Conservation (phyloP, 1,140 invertebrate species). For the Streblospio benedicti region DNA sequence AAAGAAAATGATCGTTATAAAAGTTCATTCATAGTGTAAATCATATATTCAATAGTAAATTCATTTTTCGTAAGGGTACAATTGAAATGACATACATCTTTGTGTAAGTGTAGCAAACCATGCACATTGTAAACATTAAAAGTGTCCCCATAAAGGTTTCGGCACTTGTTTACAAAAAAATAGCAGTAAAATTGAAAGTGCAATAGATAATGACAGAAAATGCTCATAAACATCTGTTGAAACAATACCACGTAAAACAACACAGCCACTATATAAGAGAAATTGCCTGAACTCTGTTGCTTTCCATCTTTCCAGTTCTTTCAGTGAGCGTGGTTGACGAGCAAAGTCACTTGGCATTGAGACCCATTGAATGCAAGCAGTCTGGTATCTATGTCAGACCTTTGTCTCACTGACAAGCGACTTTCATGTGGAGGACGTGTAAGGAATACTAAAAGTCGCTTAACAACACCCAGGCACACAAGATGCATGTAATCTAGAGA, state of each 20-base stretch:
- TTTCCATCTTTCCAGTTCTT: slow-evolving; percentile 29
- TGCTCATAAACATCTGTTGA: background rate
- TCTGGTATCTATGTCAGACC: too few species aligned
- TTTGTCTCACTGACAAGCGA: too few species aligned
- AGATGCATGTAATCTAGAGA: too few species aligned
- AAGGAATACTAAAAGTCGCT: too few species aligned
- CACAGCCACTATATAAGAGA: background rate
- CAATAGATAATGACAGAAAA: background rate
- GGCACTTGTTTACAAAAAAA: background rate
- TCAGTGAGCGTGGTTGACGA: slow-evolving; percentile 25
- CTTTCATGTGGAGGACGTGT: too few species aligned
- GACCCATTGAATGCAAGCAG: too few species aligned
- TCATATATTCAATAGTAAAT: too few species aligned
- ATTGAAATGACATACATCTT: too few species aligned
- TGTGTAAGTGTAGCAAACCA: background rate
- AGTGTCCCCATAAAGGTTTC: background rate
- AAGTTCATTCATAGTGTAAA: too few species aligned
- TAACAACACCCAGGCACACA: too few species aligned
- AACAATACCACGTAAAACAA: background rate
- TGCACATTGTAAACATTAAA: slow-evolving; percentile 4
- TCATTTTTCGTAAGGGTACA: too few species aligned
- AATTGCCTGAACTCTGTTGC: slow-evolving; percentile 30
- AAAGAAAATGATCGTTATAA: too few species aligned
- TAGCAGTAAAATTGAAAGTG: background rate
- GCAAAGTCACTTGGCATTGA: slow-evolving; percentile 28